phyloP scores from a whole-genome alignment of 1,140 invertebrate genomes.

The Drosophila malerkotliana region DNA sequence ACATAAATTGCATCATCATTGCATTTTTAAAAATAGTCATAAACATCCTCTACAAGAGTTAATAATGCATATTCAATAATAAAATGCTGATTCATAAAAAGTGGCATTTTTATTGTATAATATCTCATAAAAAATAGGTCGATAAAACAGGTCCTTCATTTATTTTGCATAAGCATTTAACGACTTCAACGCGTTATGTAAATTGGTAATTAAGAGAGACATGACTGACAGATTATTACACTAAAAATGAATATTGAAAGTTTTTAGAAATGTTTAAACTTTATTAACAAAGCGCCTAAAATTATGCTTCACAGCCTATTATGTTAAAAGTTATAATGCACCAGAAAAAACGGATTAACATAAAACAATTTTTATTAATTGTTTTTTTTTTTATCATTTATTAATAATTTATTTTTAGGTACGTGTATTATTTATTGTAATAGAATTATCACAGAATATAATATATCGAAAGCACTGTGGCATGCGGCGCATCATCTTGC shows the following conservation, averaged over 20 bases:
- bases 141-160: neutral
- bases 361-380: no score
- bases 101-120: neutral
- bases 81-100: neutral
- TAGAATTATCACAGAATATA: no score
- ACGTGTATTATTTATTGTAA: no score
- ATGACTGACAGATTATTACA: neutral
- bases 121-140: neutral
- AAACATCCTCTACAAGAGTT: neutral
- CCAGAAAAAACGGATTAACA: no score
- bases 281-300: no score
- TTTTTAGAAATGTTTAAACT: neutral
- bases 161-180: neutral
- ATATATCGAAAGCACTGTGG: no score
- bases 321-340: no score
- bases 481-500: no score
- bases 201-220: neutral
- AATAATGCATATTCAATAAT: neutral
- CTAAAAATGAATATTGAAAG: neutral
- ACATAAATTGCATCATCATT: no score
- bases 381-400: no score
- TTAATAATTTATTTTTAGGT: no score
- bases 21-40: neutral
- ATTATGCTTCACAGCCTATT: no score
- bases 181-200: neutral